phyloP scores from a whole-genome alignment of 2,113 vertebrate genomes.

The Gallinago paraguaiae region DNA sequence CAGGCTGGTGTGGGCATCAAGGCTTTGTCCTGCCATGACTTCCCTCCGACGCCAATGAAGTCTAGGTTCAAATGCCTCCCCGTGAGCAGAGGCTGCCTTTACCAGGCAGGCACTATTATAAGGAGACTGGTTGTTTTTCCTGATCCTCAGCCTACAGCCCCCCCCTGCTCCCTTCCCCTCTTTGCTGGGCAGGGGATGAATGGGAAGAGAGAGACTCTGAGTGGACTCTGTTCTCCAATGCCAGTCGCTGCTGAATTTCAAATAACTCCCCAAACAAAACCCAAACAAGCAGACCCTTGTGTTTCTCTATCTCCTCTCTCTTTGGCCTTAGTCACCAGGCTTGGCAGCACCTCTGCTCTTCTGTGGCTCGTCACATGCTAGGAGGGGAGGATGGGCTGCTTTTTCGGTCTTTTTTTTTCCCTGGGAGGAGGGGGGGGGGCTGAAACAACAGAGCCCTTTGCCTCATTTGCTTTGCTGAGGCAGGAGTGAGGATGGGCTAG shows the following conservation, averaged over 20 bases:
- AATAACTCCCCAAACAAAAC: constrained; percentile 69
- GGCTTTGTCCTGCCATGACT: not conserved
- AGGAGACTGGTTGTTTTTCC: constrained; percentile 50
- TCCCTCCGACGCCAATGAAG: accelerated
- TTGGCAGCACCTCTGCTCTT: constrained; percentile 44
- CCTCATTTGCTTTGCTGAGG: constrained; percentile 21
- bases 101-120: constrained; percentile 3
- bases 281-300: constrained; percentile 62
- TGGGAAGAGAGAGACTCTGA: constrained; percentile 69
- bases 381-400: constrained; percentile 6
- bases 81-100: not conserved
- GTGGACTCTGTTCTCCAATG: constrained; percentile 67
- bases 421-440: not conserved
- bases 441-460: constrained; percentile 56
- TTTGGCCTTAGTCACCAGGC: constrained; percentile 60
- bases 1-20: not conserved
- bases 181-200: constrained; percentile 9
- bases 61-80: not conserved
- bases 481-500: not conserved
- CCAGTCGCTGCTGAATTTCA: constrained; percentile 68
- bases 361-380: constrained; percentile 45
- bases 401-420: not conserved
- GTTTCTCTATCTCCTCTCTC: constrained; percentile 60
- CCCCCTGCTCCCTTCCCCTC: not conserved
- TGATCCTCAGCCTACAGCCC: constrained; percentile 14